Conservation (phyloP, 2,888 invertebrate species). For the Chrysolina haemoptera region DNA sequence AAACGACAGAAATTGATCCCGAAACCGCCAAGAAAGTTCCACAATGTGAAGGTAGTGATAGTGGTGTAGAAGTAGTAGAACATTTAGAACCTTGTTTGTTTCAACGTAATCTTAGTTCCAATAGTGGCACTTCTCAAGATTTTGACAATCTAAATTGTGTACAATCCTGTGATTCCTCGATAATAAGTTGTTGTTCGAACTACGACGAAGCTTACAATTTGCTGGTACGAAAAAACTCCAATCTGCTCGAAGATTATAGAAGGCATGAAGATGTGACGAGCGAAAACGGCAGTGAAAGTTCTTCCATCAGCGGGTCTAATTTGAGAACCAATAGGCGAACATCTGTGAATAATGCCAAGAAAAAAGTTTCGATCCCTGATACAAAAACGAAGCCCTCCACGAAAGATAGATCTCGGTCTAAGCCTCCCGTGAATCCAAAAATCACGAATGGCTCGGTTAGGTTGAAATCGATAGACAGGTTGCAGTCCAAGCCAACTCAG, state of each 20-base stretch:
- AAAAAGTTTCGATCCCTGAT: constrained; percentile 50
- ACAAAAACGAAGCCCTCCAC: constrained; percentile 64
- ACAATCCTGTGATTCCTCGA: constrained; percentile 83
- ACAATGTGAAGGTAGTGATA: constrained; percentile 82
- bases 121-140: constrained; percentile 77
- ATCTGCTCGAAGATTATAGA: constrained; percentile 66
- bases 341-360: constrained; percentile 51
- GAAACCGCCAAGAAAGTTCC: constrained; percentile 45
- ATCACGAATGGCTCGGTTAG: constrained; percentile 63
- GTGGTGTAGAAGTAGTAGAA: constrained; percentile 82
- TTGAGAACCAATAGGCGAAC: constrained; percentile 67
- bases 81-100: constrained; percentile 64
- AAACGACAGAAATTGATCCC: neutral
- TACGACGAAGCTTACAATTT: constrained; percentile 76
- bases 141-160: constrained; percentile 74
- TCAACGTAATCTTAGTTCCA: constrained; percentile 73
- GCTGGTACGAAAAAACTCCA: constrained; percentile 68
- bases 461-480: constrained; percentile 69
- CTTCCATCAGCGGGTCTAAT: constrained; percentile 75
- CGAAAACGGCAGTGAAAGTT: constrained; percentile 85
- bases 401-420: constrained; percentile 59
- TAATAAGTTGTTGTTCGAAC: constrained; percentile 84
- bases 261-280: constrained; percentile 73
- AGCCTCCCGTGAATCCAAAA: constrained; percentile 63
- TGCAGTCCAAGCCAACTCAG: constrained; percentile 59